These are phyloP conservation scores for Clarias laeviceps DNA, from an alignment of 2,797 vertebrate genomes.

Conservation along the genomic window DNA sequence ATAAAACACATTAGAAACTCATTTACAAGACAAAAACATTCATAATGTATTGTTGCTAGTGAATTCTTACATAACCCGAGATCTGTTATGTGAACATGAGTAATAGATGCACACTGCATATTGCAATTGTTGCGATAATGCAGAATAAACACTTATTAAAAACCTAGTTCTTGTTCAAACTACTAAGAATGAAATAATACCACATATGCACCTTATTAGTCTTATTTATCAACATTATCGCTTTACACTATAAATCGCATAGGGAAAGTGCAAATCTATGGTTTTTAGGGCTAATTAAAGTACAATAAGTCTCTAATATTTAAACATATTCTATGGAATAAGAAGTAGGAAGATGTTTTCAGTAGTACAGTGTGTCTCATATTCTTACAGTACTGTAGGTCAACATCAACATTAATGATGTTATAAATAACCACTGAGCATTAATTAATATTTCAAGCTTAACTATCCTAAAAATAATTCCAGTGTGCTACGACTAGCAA, in stretches of 20 bases:
- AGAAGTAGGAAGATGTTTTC: neutral
- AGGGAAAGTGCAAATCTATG: neutral
- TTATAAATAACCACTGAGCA: neutral
- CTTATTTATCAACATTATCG: neutral
- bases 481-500: neutral
- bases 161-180: neutral
- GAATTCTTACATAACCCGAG: neutral
- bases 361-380: neutral
- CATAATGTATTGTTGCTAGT: neutral
- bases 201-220: neutral
- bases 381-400: neutral
- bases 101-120: neutral
- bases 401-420: neutral
- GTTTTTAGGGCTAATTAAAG: neutral
- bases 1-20: neutral
- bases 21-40: neutral
- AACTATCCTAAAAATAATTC: neutral
- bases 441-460: conserved; percentile 17
- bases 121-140: neutral
- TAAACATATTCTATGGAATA: neutral
- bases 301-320: neutral
- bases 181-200: neutral
- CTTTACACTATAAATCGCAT: neutral
- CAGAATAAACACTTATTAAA: neutral
- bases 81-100: neutral